Evolutionary conservation across 2,797 vertebrate genomes (phyloP), one percentile per base, ranked within the genome.

Genomic region (Mus minutoides): DNA sequence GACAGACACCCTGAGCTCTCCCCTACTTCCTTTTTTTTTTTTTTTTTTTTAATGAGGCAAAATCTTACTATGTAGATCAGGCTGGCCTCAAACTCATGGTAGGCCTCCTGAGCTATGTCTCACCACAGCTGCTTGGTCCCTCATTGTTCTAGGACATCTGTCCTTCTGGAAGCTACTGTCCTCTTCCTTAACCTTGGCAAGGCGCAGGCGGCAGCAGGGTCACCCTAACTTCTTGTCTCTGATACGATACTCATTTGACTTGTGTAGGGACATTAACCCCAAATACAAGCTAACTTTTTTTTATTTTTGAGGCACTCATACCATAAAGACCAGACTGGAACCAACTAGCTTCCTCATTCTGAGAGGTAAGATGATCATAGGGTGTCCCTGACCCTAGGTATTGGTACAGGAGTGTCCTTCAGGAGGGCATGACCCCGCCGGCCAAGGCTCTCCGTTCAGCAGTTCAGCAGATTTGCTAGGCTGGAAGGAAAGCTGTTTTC

Each of bases 231-330:
- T 14, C 29, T 14, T n/a, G 26, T 34, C 7, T 34, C 64, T 40
- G 26, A 4, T 0, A 2, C 19, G 21, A 26, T 0, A 34, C 52
- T n/a, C 71, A 2, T 29, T 46, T 16, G 3, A 19, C 22, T 62
- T 11, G 34, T 46, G 19, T n/a, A 54, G 31, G 88, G 11, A 49
- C 1, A 0, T 34, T 21, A 29, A 22, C 43, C 69, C 14, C 67
- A 85, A 37, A 31, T 19, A 11, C 2, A 80, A 58, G 21, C 31
- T 46, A 12, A 84, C 29, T 67, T 22, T 19, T 67, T 77, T 73
- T 24, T n/a, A n/a, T 26, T 56, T 77, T 75, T 56, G 73, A 31
- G 62, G 21, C 11, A 58, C 77, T 1, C 14, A 43, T 17, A n/a
- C 54, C 13, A 31, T 21, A 29, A 56, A 79, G 21, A 40, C 29